These are phyloP conservation scores for Hyperoplus immaculatus DNA, from an alignment of 2,797 vertebrate species.

Conservation along the genomic window DNA sequence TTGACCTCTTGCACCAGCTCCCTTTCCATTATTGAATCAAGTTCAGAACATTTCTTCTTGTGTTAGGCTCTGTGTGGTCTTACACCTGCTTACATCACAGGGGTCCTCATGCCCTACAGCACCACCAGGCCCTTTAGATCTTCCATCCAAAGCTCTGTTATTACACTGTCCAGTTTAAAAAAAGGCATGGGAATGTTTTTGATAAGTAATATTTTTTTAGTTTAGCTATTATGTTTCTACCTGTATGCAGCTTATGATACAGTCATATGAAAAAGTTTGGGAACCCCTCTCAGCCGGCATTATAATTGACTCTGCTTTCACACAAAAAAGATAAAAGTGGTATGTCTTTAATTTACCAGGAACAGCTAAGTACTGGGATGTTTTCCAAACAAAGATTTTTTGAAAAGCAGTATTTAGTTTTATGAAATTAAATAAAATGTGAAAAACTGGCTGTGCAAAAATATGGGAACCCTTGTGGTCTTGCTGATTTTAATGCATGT, in stretches of 20 bases:
- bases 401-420: too few relatives aligned
- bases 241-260: neutral
- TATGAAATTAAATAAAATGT: too few relatives aligned
- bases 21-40: constrained; percentile 27
- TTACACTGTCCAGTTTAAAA: constrained; percentile 14
- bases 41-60: constrained; percentile 28
- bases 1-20: constrained; percentile 43
- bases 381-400: too few relatives aligned
- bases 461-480: too few relatives aligned
- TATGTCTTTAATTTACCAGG: too few relatives aligned
- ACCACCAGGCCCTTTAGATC: constrained; percentile 28
- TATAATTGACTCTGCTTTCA: too few relatives aligned
- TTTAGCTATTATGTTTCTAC: neutral
- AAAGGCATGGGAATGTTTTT: neutral
- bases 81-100: constrained; percentile 72
- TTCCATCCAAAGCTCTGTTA: constrained; percentile 19
- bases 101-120: constrained; percentile 32
- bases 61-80: constrained; percentile 33
- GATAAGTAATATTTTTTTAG: neutral
- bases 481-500: too few relatives aligned
- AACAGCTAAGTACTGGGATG: too few relatives aligned
- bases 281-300: too few relatives aligned
- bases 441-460: too few relatives aligned
- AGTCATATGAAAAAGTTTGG: too few relatives aligned
- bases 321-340: too few relatives aligned